These are phyloP conservation scores for Chirona hameri DNA, from an alignment of 2,888 invertebrate genomes.

Conservation along the genomic window DNA sequence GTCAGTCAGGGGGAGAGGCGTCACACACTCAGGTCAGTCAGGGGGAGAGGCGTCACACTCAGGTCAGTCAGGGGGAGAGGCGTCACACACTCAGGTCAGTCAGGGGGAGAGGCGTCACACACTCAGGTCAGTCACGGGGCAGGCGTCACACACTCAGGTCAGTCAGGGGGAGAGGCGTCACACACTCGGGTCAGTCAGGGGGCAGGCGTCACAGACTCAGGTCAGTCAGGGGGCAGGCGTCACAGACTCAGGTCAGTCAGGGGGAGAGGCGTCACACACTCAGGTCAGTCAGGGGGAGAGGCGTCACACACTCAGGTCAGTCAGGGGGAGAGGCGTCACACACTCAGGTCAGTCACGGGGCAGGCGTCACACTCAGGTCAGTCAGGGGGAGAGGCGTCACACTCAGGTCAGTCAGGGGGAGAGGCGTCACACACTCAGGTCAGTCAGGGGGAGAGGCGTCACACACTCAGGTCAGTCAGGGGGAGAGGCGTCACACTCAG, in stretches of 20 bases:
- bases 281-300: neutral
- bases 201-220: constrained; percentile 7
- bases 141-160: neutral
- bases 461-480: neutral
- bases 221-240: neutral
- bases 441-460: too few species aligned
- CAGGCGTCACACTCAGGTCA: too few species aligned
- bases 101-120: neutral
- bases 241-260: neutral
- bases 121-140: neutral
- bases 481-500: neutral
- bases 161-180: too few species aligned
- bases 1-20: neutral
- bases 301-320: constrained; percentile 8
- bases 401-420: neutral
- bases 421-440: neutral
- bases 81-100: neutral
- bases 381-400: neutral
- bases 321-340: neutral
- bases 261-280: too few species aligned
- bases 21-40: neutral
- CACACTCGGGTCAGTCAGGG: too few species aligned
- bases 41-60: too few species aligned
- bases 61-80: too few species aligned
- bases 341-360: neutral